Conservation (phyloP, 1,140 invertebrate genomes). For the Zaprionus lachaisei region DNA sequence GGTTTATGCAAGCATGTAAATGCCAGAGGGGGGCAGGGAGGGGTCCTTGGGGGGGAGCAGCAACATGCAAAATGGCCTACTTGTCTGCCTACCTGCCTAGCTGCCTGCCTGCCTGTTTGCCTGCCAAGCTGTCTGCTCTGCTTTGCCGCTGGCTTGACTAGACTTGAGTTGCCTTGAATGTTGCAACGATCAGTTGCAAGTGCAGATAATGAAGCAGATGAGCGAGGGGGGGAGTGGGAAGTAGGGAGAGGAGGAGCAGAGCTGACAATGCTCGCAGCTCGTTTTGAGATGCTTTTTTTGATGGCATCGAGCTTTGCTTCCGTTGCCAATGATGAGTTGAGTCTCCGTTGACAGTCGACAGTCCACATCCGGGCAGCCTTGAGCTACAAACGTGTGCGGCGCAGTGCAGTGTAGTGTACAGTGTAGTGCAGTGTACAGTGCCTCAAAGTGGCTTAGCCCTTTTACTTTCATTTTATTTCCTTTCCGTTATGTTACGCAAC, state of each 20-base stretch:
- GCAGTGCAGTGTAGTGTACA: not conserved
- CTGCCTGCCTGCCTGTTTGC: conserved; percentile 28
- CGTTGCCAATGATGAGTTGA: not conserved
- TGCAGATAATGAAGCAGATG: not conserved
- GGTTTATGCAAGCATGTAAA: conserved; percentile 78
- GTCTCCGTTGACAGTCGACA: conserved; percentile 38
- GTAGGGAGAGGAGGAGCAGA: not conserved
- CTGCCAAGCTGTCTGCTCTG: conserved; percentile 28
- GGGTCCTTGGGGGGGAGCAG: not conserved
- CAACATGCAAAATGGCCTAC: conserved; percentile 73
- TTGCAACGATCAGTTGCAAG: conserved; percentile 8
- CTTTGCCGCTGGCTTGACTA: conserved; percentile 50
- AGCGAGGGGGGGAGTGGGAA: too few relatives aligned
- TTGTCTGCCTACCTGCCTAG: conserved; percentile 27
- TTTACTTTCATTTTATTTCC: not conserved
- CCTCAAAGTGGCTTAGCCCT: not conserved
- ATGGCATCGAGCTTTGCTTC: conserved; percentile 4
- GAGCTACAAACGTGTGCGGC: conserved; percentile 54
- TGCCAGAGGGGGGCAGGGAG: conserved; percentile 31
- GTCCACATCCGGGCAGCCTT: conserved; percentile 75
- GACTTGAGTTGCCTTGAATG: conserved; percentile 57
- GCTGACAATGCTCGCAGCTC: not conserved
- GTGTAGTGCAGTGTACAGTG: not conserved
- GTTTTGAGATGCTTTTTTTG: not conserved
- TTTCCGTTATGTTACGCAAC: conserved; percentile 45